Percentiles rank a stretch among this genome's conserved stretches.
Evolutionary conservation across 2,113 vertebrate genomes (phyloP).

Genomic region (Plotosus lineatus): DNA sequence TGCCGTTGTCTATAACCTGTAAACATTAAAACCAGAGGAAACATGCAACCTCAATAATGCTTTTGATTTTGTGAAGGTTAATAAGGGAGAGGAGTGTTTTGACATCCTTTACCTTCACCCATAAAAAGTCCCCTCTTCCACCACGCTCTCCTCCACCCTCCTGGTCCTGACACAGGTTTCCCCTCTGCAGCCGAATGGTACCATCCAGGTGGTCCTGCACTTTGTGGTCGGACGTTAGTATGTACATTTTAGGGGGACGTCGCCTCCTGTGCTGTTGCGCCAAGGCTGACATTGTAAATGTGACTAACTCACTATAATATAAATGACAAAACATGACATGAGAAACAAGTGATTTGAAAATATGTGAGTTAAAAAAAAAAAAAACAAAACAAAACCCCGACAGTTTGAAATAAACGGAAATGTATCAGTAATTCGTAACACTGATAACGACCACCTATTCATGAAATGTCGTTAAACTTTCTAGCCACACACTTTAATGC

Average conservation of each 20-base stretch:
- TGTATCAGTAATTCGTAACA: neutral
- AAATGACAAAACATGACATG: neutral
- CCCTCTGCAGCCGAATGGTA: slow-evolving; percentile 67
- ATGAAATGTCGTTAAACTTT: neutral
- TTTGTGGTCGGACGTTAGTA: slow-evolving; percentile 65
- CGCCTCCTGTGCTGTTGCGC: slow-evolving; percentile 59
- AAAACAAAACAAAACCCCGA: too few species aligned
- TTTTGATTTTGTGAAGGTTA: neutral
- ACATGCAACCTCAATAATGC: neutral
- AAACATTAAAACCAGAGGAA: neutral
- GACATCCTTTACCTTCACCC: slow-evolving; percentile 71
- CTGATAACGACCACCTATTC: neutral
- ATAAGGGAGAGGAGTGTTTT: neutral
- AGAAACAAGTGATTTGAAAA: neutral
- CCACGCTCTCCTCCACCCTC: slow-evolving; percentile 47
- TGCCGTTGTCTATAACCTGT: slow-evolving; percentile 71
- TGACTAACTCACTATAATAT: neutral
- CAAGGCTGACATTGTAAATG: slow-evolving; percentile 63
- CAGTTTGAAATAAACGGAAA: neutral
- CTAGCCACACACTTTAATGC: neutral
- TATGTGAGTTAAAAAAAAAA: neutral
- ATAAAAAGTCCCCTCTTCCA: slow-evolving; percentile 54
- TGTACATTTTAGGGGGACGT: slow-evolving; percentile 62
- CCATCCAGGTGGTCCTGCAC: slow-evolving; percentile 71
- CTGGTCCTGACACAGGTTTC: slow-evolving; percentile 70